phyloP scores from a whole-genome alignment of 2,113 vertebrate species.

The Stigmatopora argus region DNA sequence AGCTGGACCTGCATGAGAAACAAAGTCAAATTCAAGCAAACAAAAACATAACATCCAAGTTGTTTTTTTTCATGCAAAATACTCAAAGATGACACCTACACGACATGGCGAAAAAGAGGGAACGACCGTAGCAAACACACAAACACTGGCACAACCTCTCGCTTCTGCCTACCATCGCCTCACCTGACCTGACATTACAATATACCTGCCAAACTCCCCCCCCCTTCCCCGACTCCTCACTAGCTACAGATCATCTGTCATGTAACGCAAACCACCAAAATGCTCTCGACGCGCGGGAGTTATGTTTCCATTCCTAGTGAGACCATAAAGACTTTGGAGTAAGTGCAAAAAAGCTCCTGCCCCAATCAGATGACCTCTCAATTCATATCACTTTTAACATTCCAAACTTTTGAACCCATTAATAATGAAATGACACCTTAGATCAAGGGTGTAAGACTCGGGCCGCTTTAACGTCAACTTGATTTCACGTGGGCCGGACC shows the following conservation, averaged over 20 bases:
- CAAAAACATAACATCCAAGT: background rate
- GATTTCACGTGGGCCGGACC: too few species aligned
- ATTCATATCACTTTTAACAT: background rate
- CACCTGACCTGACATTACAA: slow-evolving; percentile 20
- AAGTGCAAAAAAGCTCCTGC: background rate
- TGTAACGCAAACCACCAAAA: slow-evolving; percentile 73
- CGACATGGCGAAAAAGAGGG: slow-evolving; percentile 87
- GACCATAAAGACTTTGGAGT: background rate
- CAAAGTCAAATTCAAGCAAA: slow-evolving; percentile 13
- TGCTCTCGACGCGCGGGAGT: slow-evolving; percentile 40
- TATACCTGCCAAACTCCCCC: background rate
- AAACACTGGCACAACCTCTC: slow-evolving; percentile 92
- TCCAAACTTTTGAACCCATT: too few species aligned
- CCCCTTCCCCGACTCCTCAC: background rate
- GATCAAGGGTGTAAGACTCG: too few species aligned
- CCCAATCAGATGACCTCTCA: background rate
- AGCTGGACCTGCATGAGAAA: slow-evolving; percentile 77
- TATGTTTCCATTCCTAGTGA: slow-evolving; percentile 35
- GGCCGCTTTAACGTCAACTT: too few species aligned
- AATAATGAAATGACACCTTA: too few species aligned
- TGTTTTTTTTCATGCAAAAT: too few species aligned
- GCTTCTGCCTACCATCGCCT: slow-evolving; percentile 72
- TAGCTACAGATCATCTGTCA: slow-evolving; percentile 61
- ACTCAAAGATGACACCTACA: slow-evolving; percentile 76
- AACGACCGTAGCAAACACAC: slow-evolving; percentile 86